Base-by-base conservation (phyloP, 2,888 invertebrate genomes). In the Heliothis peltigera region DNA sequence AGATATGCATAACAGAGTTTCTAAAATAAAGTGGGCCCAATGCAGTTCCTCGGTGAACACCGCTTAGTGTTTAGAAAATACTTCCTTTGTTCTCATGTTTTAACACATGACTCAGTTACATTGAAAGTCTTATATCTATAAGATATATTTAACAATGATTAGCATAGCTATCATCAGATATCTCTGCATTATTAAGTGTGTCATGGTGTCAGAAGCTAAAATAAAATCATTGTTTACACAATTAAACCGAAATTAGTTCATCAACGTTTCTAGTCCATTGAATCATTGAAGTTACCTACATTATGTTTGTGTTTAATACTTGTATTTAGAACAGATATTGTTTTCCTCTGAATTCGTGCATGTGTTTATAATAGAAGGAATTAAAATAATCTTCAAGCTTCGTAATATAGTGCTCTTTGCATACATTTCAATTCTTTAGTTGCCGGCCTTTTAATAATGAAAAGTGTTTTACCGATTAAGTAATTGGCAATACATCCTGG, bases 141-240 rank as follows among this genome's bases (percentile, higher is more conserved):
- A 58, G 62, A 51, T 72, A 47, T 65, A 39, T 44, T 54, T 47
- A 46, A 44, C 51, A 15, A 62, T 44, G 25, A 62, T 61, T 43
- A 42, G 21, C 43, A 54, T 35, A 44, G 7, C 12, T 44, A 32
- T 42, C 39, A 39, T 54, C 67, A 47, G 59, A 64, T 47, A 67
- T 62, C 12, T 22, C 15, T 42, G 8, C 65, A 46, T 52, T 39
- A 46, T 8, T 7, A 54, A 49, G 19, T 47, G 19, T 35, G 52
- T n/a, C 6, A 57, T 51, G 35, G 49, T 73, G 52, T 75, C 65
- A 52, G 52, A 75, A 62, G 68, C 77, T 63, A 47, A 48, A 65
- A 60, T 64, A 66, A 75, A 66, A 68, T 62, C 18, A 51, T 65
- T 65, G 54, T 69, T 67, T 68, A 67, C 28, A 32, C 47, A 59